Percentiles rank a stretch among this genome's conserved stretches.
Conservation (phyloP, 2,888 invertebrate genomes). For the Chorisops tibialis region DNA sequence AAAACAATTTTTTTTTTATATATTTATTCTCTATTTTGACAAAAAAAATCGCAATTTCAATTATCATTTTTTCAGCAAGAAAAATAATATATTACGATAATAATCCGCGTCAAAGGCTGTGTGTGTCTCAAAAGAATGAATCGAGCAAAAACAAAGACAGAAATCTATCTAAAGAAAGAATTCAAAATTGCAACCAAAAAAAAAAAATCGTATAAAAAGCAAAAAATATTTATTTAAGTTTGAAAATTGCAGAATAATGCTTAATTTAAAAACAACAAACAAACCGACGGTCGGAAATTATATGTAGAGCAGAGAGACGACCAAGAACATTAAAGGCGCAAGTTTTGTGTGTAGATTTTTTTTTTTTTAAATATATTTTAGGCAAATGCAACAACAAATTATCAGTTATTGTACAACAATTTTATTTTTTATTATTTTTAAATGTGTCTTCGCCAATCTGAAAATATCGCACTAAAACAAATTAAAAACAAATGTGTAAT, state of each 20-base stretch:
- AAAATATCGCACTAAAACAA: constrained; percentile 7
- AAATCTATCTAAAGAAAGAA: constrained; percentile 15
- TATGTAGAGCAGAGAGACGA: neutral
- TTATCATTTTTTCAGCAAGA: neutral
- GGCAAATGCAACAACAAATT: neutral
- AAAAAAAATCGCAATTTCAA: neutral
- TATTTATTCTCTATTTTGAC: neutral
- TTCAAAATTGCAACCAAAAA: constrained; percentile 10
- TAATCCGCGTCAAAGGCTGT: neutral
- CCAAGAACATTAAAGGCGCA: neutral
- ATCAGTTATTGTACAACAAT: neutral
- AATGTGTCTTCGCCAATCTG: constrained; percentile 20
- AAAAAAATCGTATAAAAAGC: constrained; percentile 3
- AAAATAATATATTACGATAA: neutral
- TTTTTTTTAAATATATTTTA: neutral
- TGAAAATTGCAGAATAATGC: neutral
- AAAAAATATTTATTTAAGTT: constrained; percentile 7
- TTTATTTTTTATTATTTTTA: neutral
- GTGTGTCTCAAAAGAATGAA: neutral
- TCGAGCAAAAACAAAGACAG: neutral
- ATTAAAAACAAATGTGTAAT: neutral
- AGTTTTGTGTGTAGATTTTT: neutral
- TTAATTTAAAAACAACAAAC: neutral
- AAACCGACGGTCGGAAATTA: constrained; percentile 6
- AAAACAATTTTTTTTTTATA: constrained; percentile 14